These are phyloP conservation scores for Meiosimyza platycephala DNA, from an alignment of 2,888 invertebrate genomes.

Conservation along the genomic window DNA sequence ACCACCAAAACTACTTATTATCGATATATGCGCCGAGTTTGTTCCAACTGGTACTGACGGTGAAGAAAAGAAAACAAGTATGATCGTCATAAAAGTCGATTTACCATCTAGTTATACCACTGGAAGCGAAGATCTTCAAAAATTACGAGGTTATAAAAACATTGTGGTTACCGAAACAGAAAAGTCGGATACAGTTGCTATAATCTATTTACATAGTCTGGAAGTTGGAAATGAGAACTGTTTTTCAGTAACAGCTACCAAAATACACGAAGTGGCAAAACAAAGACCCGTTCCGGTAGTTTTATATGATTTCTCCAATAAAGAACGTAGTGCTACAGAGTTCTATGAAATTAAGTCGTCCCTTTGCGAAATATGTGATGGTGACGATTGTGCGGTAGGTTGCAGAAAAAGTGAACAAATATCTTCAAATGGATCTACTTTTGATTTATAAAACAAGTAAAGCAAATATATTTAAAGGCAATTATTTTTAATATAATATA, in stretches of 20 bases:
- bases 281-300: slow-evolving; percentile 17
- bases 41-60: background rate
- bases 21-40: too few species aligned
- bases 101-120: background rate
- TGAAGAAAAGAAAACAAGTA: slow-evolving; percentile 5
- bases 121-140: background rate
- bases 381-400: too few species aligned
- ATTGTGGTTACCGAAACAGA: slow-evolving; percentile 7
- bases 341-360: too few species aligned
- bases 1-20: too few species aligned
- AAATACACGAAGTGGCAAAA: slow-evolving; percentile 3
- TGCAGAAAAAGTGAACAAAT: too few species aligned
- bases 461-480: too few species aligned
- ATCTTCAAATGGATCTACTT: too few species aligned
- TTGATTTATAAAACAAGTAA: too few species aligned
- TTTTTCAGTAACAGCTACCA: slow-evolving; percentile 14
- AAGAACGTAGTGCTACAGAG: background rate
- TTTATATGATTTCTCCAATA: slow-evolving; percentile 30
- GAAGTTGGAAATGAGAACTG: slow-evolving; percentile 11
- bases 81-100: slow-evolving; percentile 7
- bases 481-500: too few species aligned
- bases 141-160: slow-evolving; percentile 9
- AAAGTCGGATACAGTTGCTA: slow-evolving; percentile 1
- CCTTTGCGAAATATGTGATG: too few species aligned
- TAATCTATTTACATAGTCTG: slow-evolving; percentile 25